Percentiles rank a stretch among this genome's conserved stretches.
These are phyloP conservation scores for Globodera rostochiensis DNA, from an alignment of 1,140 invertebrate species.

Conservation along the genomic window DNA sequence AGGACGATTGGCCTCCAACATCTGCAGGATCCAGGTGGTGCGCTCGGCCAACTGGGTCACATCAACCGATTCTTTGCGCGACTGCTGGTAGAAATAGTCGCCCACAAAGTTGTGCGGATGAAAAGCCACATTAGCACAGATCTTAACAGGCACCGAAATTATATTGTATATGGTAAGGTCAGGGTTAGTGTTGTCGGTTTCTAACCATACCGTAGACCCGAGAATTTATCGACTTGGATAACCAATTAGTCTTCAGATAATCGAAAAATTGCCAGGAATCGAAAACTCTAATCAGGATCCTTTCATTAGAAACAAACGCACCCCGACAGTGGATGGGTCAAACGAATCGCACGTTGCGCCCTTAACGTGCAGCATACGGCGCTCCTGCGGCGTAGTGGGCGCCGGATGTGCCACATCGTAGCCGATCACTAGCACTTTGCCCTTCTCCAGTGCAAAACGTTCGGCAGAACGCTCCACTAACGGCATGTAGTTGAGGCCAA, in stretches of 20 bases:
- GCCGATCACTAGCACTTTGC: slow-evolving; percentile 38
- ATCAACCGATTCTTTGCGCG: slow-evolving; percentile 43
- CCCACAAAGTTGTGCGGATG: slow-evolving; percentile 46
- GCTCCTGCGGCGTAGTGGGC: slow-evolving; percentile 31
- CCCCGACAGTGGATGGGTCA: slow-evolving; percentile 44
- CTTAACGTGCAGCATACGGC: slow-evolving; percentile 39
- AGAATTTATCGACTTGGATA: neutral
- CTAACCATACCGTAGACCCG: too few relatives aligned
- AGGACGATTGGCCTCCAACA: slow-evolving; percentile 40
- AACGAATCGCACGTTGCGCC: slow-evolving; percentile 33
- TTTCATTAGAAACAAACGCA: neutral
- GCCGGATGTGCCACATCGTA: slow-evolving; percentile 47
- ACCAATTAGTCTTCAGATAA: slow-evolving; percentile 28
- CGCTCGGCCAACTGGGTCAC: slow-evolving; percentile 24
- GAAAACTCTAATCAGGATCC: neutral
- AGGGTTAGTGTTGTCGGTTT: too few relatives aligned
- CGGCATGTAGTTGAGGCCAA: slow-evolving; percentile 45
- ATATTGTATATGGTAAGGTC: neutral
- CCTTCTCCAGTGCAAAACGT: slow-evolving; percentile 31
- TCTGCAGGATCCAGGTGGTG: slow-evolving; percentile 24
- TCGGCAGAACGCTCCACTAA: slow-evolving; percentile 37
- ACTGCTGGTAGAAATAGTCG: slow-evolving; percentile 45
- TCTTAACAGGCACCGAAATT: slow-evolving; percentile 16
- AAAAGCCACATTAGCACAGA: slow-evolving; percentile 37
- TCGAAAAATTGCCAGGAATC: neutral